Conservation (phyloP, 92 coral and sea anemone species). For the Plumapathes pennacea region DNA sequence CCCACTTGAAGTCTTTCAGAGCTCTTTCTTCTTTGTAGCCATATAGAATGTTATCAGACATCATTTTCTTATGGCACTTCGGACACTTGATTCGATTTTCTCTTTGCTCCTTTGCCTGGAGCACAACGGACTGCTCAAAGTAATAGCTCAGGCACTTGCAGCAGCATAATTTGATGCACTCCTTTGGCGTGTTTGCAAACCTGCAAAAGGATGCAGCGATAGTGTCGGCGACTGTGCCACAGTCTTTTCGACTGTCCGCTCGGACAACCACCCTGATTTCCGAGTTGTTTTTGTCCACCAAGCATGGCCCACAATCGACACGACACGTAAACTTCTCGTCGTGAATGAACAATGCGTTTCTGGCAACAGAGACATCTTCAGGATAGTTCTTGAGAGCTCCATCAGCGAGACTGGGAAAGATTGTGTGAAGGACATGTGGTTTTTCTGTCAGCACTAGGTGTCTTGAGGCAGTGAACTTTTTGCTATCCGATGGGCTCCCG, state of each 20-base stretch:
- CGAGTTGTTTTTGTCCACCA: slow-evolving; percentile 32
- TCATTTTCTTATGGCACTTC: too few relatives aligned
- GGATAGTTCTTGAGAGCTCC: slow-evolving; percentile 17
- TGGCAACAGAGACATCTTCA: slow-evolving; percentile 22
- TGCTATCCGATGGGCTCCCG: slow-evolving; percentile 38
- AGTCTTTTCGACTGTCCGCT: slow-evolving; percentile 8
- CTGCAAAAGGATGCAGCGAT: slow-evolving; percentile 17
- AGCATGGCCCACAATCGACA: slow-evolving; percentile 65
- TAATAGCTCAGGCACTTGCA: slow-evolving; percentile 37
- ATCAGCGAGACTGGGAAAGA: slow-evolving; percentile 39
- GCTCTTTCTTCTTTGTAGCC: too few relatives aligned
- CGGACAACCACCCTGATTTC: slow-evolving; percentile 56
- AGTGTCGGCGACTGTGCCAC: slow-evolving; percentile 7
- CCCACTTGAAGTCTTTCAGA: too few relatives aligned
- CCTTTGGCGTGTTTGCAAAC: too few relatives aligned
- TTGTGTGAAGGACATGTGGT: slow-evolving; percentile 35
- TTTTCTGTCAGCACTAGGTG: slow-evolving; percentile 32
- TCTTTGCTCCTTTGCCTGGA: slow-evolving; percentile 20
- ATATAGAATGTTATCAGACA: too few relatives aligned
- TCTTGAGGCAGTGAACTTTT: slow-evolving; percentile 35
- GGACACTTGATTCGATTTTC: too few relatives aligned
- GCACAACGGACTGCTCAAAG: slow-evolving; percentile 28
- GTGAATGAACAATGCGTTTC: slow-evolving; percentile 36
- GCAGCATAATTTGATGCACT: slow-evolving; percentile 32
- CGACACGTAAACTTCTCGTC: slow-evolving; percentile 40